A percentile compares a stretch with the other conserved stretches of the same genome.
Conservation (phyloP, 2,113 vertebrate species). For the Ceyx margarethae region DNA sequence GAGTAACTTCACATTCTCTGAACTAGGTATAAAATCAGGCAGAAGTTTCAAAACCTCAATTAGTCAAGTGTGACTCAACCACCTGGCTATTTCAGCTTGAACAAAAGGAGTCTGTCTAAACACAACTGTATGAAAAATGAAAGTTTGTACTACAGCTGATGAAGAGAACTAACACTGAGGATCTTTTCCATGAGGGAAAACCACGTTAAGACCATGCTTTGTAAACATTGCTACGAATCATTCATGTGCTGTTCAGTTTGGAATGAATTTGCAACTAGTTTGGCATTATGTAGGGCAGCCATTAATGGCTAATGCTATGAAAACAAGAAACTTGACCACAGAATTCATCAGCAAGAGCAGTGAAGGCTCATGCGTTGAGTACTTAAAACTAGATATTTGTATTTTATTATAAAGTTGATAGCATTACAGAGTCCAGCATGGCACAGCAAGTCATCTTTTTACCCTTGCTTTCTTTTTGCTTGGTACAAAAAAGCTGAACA, state of each 20-base stretch:
- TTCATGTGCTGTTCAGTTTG: neutral
- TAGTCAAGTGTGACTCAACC: neutral
- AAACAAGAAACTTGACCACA: neutral
- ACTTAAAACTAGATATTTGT: constrained; percentile 17
- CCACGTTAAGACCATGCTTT: neutral
- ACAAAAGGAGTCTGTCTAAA: neutral
- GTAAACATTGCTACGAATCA: neutral
- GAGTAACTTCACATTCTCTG: constrained; percentile 45
- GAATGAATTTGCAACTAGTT: neutral
- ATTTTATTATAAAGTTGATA: constrained; percentile 44
- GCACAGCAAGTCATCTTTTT: neutral
- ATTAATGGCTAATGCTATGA: neutral
- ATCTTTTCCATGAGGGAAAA: neutral
- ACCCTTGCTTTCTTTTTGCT: neutral
- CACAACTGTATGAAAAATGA: neutral
- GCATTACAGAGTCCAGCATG: constrained; percentile 20
- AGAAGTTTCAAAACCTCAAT: neutral
- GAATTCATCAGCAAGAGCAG: neutral
- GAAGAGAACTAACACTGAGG: constrained; percentile 9
- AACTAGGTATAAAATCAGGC: constrained; percentile 4
- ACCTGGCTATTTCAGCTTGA: neutral
- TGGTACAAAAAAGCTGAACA: constrained; percentile 7
- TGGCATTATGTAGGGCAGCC: neutral
- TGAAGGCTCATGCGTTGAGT: neutral
- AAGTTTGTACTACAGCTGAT: neutral